Base-by-base conservation (phyloP, 37 sponge, comb jelly and placozoan species). In the Bolinopsis microptera region DNA sequence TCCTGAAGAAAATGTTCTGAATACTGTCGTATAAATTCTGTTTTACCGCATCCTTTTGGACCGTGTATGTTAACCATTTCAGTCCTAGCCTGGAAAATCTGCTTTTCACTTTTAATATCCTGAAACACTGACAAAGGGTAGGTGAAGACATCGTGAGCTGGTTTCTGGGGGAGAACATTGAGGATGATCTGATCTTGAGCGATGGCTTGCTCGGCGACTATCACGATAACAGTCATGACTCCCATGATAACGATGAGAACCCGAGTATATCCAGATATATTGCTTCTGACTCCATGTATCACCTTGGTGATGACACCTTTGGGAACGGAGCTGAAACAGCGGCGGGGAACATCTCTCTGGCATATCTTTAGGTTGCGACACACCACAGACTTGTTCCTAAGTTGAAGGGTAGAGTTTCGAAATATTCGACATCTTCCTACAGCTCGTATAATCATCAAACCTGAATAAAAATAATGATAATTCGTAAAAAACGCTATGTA, bases 181-280 rank as follows among this genome's bases (percentile, higher is more conserved):
- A 86, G 24, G 34, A 86, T 86, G 26, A 86, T 27, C 41, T 9
- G 23, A 27, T 86, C 36, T 86, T 39, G 61, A 26, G 90, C 90
- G 32, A 86, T 86, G 2, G 38, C 39, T 27, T 86, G 90, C 35
- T 86, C 90, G 3, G 90, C 90, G 2, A 86, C 90, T 21, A 86
- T 41, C 8, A 86, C 61, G 38, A 86, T 86, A 9, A 86, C 61
- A 38, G 61, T 41, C 90, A 86, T 86, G 24, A 86, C 39, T 5
- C 90, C 90, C 61, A 41, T 86, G 30, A 86, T 38, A 40, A 86
- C 90, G 39, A 86, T 39, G 26, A 86, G 90, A 24, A 86, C 90
- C 2, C 90, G 34, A 38, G 90, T 86, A 41, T 86, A 86, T n/a
- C 90, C 90, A 18, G 90, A 86, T 38, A 86, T 86, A 38, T 86